A percentile compares a stretch with the other conserved stretches of the same genome.
phyloP scores from a whole-genome alignment of 2,113 vertebrate genomes.

The Ciconia maguari region DNA sequence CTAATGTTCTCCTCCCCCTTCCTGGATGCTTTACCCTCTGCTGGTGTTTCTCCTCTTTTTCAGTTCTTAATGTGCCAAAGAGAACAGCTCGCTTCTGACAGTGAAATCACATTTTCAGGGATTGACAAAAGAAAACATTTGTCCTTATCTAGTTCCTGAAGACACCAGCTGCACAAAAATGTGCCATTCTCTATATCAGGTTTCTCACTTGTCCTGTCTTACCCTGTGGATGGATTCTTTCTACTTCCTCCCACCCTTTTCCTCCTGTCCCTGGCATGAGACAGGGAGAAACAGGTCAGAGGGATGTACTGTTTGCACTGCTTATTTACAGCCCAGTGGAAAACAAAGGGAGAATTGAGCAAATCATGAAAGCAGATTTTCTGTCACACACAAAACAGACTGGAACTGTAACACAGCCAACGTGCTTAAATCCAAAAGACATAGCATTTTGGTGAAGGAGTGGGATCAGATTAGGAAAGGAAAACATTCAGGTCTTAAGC shows the following conservation, averaged over 20 bases:
- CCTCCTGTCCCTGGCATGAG: not conserved
- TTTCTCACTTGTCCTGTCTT: not conserved
- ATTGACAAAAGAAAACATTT: slow-evolving; percentile 5
- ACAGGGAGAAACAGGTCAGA: not conserved
- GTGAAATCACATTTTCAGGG: slow-evolving; percentile 27
- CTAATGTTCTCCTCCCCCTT: not conserved
- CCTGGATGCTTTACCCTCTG: not conserved
- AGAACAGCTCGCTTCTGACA: slow-evolving; percentile 4
- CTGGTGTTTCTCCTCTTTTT: not conserved
- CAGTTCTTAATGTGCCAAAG: slow-evolving; percentile 4
- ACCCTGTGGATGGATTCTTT: not conserved
- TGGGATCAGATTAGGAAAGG: not conserved
- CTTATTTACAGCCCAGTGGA: not conserved
- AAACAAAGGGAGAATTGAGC: not conserved
- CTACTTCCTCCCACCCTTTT: not conserved
- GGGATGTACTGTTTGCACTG: not conserved
- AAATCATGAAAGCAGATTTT: not conserved
- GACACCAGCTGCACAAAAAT: slow-evolving; percentile 7
- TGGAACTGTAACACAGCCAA: not conserved
- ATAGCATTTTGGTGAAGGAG: not conserved
- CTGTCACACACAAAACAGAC: not conserved
- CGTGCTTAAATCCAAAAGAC: not conserved
- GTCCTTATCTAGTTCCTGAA: slow-evolving; percentile 17
- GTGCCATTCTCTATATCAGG: not conserved
- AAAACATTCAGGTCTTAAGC: not conserved